These are phyloP conservation scores for Dendrolimus houi DNA, from an alignment of 2,888 invertebrate genomes.

Conservation along the genomic window DNA sequence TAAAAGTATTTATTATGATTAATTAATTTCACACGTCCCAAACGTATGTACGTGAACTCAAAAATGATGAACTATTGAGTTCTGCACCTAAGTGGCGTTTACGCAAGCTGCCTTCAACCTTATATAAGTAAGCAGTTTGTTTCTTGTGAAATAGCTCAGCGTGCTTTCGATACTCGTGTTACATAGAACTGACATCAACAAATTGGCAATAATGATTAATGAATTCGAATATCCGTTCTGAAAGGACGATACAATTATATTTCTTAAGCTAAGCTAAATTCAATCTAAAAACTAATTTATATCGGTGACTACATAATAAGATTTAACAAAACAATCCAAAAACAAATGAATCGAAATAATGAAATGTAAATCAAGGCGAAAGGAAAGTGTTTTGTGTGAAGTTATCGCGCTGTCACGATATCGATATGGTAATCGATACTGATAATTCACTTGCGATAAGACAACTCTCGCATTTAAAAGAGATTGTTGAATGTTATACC, in stretches of 20 bases:
- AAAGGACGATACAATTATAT: not conserved
- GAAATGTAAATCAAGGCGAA: constrained; percentile 24
- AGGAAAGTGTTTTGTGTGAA: constrained; percentile 29
- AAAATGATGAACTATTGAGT: constrained; percentile 49
- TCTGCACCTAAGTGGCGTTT: constrained; percentile 57
- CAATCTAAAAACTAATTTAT: not conserved
- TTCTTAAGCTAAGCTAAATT: not conserved
- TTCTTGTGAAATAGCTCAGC: constrained; percentile 56
- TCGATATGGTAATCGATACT: constrained; percentile 54
- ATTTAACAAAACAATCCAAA: not conserved
- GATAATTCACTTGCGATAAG: constrained; percentile 47
- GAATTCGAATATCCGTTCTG: constrained; percentile 28
- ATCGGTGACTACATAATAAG: not conserved
- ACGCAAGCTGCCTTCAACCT: constrained; percentile 51
- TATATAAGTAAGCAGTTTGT: constrained; percentile 58
- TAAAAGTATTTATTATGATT: too few species aligned
- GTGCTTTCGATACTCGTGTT: constrained; percentile 53
- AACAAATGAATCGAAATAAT: constrained; percentile 7
- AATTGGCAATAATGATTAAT: constrained; percentile 47
- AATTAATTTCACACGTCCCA: too few species aligned
- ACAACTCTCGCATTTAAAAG: constrained; percentile 25
- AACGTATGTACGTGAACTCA: constrained; percentile 45
- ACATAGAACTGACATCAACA: constrained; percentile 38
- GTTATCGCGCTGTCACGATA: constrained; percentile 48
- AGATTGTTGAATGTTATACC: constrained; percentile 20